Evolutionary conservation across 2,888 invertebrate species (phyloP), one percentile per base, ranked within the genome.

Genomic region (Vesta saturnalis): DNA sequence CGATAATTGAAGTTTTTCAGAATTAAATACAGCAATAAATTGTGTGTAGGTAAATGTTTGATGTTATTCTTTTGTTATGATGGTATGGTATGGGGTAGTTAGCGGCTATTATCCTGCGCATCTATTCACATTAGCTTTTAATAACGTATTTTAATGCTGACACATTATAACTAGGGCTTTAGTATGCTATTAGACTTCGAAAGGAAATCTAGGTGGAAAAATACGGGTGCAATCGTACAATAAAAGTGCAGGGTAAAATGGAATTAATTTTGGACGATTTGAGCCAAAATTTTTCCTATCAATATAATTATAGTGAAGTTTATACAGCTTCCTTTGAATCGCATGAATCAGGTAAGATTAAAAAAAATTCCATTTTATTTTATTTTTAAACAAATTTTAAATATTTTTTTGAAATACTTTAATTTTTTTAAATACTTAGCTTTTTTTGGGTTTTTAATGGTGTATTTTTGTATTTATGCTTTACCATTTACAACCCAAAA

Each of bases 71-170:
- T 69, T 60, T 56, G 59, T 62, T 59, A 63, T 39, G 43, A 52
- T 47, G 39, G 61, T 46, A 52, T 47, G 39, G 61, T 46, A 63
- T 57, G 49, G 59, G 63, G 62, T 59, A 59, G 61, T 56, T 54
- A 59, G 22, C 35, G 58, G 56, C 47, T 60, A 69, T 69, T 69
- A 69, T 60, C 66, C 59, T 69, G 69, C 69, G 69, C 69, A 63
- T 62, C 63, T 56, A 49, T 52, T 30, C 56, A 57, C 57, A 60
- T 59, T 66, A 66, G 14, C 59, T 54, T 64, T 66, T 57, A 59
- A 68, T 58, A 43, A 43, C 46, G 56, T 54, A 58, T 61, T 66
- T 59, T 59, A 46, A 47, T 54, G 47, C 47, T 55, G 66, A 56
- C 52, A 54, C 35, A 22, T 54, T 58, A 60, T 60, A 49, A 43